Evolutionary conservation across 1,140 invertebrate species (phyloP).

Genomic region (Leptopilina clavipes): DNA sequence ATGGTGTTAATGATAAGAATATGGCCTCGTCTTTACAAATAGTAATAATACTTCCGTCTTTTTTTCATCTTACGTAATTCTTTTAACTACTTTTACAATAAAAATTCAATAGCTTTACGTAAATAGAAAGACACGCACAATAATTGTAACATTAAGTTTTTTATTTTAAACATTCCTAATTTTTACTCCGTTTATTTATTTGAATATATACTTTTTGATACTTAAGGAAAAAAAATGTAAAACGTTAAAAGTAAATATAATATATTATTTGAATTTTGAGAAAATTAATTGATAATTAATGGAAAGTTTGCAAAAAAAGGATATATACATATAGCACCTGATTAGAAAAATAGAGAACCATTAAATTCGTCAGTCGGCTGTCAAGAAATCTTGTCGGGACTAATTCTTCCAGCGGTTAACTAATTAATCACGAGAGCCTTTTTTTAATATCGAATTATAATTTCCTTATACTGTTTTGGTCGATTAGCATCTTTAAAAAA

Average conservation of each 20-base stretch:
- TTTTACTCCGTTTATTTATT: too few species aligned
- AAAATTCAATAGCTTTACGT: neutral
- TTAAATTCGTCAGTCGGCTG: neutral
- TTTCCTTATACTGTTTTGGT: neutral
- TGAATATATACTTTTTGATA: too few species aligned
- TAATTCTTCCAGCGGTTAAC: constrained; percentile 17
- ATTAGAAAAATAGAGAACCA: neutral
- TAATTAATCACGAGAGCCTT: constrained; percentile 10
- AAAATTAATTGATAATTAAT: too few species aligned
- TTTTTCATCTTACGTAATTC: neutral
- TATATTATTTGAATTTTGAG: too few species aligned
- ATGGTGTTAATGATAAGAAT: constrained; percentile 11
- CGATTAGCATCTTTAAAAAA: constrained; percentile 1
- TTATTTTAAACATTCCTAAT: too few species aligned
- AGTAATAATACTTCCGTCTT: constrained; percentile 6
- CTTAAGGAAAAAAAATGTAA: too few species aligned
- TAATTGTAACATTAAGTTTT: neutral
- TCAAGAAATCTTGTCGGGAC: constrained; percentile 9
- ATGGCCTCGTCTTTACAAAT: neutral
- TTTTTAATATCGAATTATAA: constrained; percentile 23
- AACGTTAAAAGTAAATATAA: too few species aligned
- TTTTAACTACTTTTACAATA: neutral
- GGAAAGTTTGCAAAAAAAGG: too few species aligned
- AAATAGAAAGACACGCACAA: neutral
- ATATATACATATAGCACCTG: too few species aligned